phyloP scores from a whole-genome alignment of 53 echinoderm and acorn worm genomes.

The Stichopus horrens region DNA sequence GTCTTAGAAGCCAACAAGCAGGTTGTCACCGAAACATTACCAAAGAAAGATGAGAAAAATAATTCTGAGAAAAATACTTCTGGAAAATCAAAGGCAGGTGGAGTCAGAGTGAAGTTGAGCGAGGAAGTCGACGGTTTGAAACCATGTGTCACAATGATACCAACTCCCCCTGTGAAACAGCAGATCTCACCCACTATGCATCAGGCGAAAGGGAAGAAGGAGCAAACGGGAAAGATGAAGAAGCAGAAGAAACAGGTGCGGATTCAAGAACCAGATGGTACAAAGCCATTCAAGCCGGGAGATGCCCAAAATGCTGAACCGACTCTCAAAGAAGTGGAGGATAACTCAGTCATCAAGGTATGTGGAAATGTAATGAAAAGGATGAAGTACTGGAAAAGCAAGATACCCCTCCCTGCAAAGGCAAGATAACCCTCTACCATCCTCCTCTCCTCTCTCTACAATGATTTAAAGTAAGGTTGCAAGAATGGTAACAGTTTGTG shows the following conservation, averaged over 20 bases:
- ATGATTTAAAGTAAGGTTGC: too few relatives aligned
- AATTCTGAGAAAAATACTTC: background rate
- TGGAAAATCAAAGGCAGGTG: slow-evolving; percentile 7
- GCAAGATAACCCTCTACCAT: too few relatives aligned
- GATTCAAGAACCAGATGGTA: slow-evolving; percentile 66
- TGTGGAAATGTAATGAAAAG: too few relatives aligned
- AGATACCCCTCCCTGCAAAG: too few relatives aligned
- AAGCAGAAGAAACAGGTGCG: slow-evolving; percentile 89
- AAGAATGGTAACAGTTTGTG: too few relatives aligned
- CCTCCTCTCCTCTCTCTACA: too few relatives aligned
- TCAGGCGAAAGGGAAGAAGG: background rate
- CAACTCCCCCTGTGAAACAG: slow-evolving; percentile 68
- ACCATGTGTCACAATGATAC: slow-evolving; percentile 11
- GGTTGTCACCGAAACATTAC: background rate
- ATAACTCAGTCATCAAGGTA: background rate
- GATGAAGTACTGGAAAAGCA: too few relatives aligned
- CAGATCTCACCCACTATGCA: slow-evolving; percentile 58
- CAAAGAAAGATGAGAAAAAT: background rate
- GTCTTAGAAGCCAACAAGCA: background rate
- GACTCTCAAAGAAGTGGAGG: background rate
- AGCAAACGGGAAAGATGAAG: slow-evolving; percentile 17
- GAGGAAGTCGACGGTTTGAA: background rate
- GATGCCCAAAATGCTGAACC: background rate
- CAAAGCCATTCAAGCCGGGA: slow-evolving; percentile 33
- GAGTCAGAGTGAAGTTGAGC: background rate